Evolutionary conservation across 1,140 invertebrate species (phyloP), one percentile per base, ranked within the genome.

Genomic region (Ptiloglossa arizonensis): DNA sequence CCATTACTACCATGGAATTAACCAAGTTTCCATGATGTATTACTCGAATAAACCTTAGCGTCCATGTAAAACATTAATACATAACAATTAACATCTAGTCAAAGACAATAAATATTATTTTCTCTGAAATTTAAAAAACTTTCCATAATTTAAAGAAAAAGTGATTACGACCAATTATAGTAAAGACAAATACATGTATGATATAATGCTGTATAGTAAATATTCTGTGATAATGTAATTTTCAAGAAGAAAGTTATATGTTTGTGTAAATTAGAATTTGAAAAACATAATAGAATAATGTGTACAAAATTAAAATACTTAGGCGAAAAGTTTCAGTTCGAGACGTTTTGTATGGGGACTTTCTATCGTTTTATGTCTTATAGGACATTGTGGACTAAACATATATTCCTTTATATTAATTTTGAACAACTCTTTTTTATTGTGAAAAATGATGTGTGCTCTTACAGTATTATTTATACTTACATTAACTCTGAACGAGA

Each of bases 151-250:
- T 38, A 93, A 82, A 89, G 94, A 95, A 1, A 93, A 92, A 85
- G 95, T 69, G 35, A 66, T 52, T 22, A 59, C 8, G n/a, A 73
- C 63, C 50, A 52, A 68, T 62, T 60, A 15, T 74, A 48, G 63
- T 17, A 83, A 94, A 80, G 95, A 92, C 91, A 80, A 94, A 6
- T 96, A 96, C 92, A 96, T 95, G 66, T 95, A 95, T n/a, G 96
- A 96, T 11, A 97, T 97, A 87, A 94, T 69, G 93, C 68, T 79
- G 89, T 87, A 52, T 46, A 71, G 19, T 78, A 74, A 15, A 78
- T 38, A 71, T 81, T 78, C 83, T 87, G 81, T 83, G 75, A 81
- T 81, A 84, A 63, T 77, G 79, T 60, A 54, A 62, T 68, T 32
- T 59, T 44, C 32, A 77, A 79, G 56, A 13, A 19, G 79, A 73